A percentile compares a stretch with the other conserved stretches of the same genome.
Evolutionary conservation across 1,140 invertebrate genomes (phyloP).

Genomic region (Berghia stephanieae): DNA sequence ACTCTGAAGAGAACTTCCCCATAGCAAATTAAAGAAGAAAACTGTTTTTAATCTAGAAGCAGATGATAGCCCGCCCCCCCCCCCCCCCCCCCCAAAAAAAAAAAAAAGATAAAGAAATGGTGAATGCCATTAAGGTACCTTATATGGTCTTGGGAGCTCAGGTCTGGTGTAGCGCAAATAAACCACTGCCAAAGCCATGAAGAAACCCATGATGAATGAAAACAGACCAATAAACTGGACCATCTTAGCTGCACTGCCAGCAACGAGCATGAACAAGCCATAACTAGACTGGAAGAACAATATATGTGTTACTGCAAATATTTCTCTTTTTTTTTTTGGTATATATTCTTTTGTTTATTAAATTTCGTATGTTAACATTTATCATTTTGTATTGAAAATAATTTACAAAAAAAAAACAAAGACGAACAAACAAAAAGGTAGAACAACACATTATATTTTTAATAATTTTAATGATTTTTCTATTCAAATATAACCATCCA

Average conservation of each 20-base stretch:
- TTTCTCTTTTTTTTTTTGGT: too few species aligned
- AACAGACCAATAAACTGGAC: slow-evolving; percentile 29
- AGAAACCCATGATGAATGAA: slow-evolving; percentile 79
- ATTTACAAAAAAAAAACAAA: too few species aligned
- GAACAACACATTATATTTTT: too few species aligned
- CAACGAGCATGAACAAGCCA: slow-evolving; percentile 18
- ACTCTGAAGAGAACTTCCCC: background rate
- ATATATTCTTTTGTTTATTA: too few species aligned
- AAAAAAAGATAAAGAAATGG: background rate
- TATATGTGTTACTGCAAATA: too few species aligned
- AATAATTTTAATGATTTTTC: too few species aligned
- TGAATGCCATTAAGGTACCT: slow-evolving; percentile 70
- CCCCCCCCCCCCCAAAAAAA: background rate
- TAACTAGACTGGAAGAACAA: slow-evolving; percentile 1
- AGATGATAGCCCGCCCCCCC: too few species aligned
- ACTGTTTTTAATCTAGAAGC: too few species aligned
- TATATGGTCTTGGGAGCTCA: slow-evolving; percentile 87
- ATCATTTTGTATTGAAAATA: too few species aligned
- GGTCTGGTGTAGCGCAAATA: slow-evolving; percentile 89
- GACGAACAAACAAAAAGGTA: too few species aligned
- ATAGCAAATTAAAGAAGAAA: background rate
- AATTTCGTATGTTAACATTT: too few species aligned
- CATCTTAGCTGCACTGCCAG: slow-evolving; percentile 6
- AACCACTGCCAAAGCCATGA: slow-evolving; percentile 86
- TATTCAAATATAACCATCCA: too few species aligned